Percentiles rank a stretch among this genome's conserved stretches.
These are phyloP conservation scores for Caligus rogercresseyi DNA, from an alignment of 1,140 invertebrate genomes.

Conservation along the genomic window DNA sequence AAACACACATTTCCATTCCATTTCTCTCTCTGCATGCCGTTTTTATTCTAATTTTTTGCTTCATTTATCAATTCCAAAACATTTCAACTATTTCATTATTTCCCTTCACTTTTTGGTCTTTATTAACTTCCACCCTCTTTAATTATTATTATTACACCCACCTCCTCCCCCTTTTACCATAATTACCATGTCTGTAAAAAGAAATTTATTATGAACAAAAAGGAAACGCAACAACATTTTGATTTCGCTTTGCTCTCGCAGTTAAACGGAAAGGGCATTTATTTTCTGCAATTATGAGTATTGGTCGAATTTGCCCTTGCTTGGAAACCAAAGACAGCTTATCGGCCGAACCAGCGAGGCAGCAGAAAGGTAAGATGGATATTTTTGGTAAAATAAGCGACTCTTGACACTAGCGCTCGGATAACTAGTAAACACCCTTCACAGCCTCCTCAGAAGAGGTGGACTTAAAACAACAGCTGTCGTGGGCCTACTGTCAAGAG, in stretches of 20 bases:
- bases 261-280: constrained; percentile 7
- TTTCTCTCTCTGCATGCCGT: too few species aligned
- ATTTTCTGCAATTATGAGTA: constrained; percentile 18
- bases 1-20: too few species aligned
- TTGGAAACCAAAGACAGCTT: not conserved
- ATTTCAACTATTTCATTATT: too few species aligned
- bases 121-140: too few species aligned
- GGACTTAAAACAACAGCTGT: not conserved
- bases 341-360: not conserved
- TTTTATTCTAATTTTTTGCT: too few species aligned
- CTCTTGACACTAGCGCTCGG: not conserved
- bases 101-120: too few species aligned
- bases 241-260: constrained; percentile 3
- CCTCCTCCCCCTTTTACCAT: too few species aligned
- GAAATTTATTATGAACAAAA: too few species aligned
- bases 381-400: not conserved
- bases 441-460: not conserved
- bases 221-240: too few species aligned
- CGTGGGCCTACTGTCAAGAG: not conserved
- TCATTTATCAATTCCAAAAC: too few species aligned
- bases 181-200: too few species aligned
- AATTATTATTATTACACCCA: too few species aligned
- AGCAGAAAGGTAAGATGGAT: constrained; percentile 6
- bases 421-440: not conserved
- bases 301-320: constrained; percentile 17